These are phyloP conservation scores for Drosophila peninsularis DNA, from an alignment of 2,888 invertebrate genomes.

Conservation along the genomic window DNA sequence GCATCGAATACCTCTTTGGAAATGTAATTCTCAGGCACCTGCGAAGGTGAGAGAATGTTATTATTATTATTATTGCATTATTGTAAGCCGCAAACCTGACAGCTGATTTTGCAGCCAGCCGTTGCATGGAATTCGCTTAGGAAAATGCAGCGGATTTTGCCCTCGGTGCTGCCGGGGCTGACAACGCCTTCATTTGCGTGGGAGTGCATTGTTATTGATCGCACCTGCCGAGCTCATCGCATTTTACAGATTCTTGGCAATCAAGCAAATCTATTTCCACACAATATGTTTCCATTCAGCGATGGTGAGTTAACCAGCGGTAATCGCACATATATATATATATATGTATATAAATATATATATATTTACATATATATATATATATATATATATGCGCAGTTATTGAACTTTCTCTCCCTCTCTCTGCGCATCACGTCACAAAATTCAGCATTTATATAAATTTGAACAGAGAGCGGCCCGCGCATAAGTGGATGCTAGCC, in stretches of 20 bases:
- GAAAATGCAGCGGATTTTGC: slow-evolving; percentile 92
- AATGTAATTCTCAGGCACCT: slow-evolving; percentile 94
- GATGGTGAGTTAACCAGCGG: background rate
- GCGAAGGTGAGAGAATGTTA: too few species aligned
- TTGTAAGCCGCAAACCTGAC: slow-evolving; percentile 86
- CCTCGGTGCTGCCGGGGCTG: slow-evolving; percentile 88
- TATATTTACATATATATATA: slow-evolving; percentile 1
- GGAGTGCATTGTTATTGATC: slow-evolving; percentile 52
- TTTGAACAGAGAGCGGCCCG: too few species aligned
- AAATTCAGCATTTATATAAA: background rate
- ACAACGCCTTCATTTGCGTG: slow-evolving; percentile 54
- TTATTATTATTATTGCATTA: background rate
- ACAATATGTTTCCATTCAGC: slow-evolving; percentile 28
- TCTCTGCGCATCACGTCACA: slow-evolving; percentile 40
- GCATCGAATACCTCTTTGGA: slow-evolving; percentile 97
- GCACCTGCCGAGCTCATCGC: slow-evolving; percentile 31
- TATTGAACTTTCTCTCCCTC: background rate
- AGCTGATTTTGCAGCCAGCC: slow-evolving; percentile 93
- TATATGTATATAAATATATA: background rate
- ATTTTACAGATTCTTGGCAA: slow-evolving; percentile 14
- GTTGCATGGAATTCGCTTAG: slow-evolving; percentile 91
- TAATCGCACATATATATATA: slow-evolving; percentile 7
- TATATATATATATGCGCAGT: slow-evolving; percentile 11
- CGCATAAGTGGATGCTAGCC: background rate
- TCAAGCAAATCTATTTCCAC: background rate